Percentiles rank a stretch among this genome's conserved stretches.
Conservation (phyloP, 1,140 invertebrate species). For the Yoshiicerus persimilis region DNA sequence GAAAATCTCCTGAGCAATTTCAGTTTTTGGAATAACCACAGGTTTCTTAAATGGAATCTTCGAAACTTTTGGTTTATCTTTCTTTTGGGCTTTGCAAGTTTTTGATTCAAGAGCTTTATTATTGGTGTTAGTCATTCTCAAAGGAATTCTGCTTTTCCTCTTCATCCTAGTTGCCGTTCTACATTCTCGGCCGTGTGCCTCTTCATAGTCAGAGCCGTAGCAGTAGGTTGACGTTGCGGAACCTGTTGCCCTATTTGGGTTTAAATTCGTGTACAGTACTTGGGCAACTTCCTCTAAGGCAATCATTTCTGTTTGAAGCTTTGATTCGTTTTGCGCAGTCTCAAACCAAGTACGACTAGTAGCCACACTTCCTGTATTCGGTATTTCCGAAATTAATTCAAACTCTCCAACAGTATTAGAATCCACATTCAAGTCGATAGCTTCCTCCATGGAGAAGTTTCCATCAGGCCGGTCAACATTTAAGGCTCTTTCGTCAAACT, state of each 20-base stretch:
- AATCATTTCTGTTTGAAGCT: neutral
- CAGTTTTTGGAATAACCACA: too few species aligned
- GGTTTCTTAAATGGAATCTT: neutral
- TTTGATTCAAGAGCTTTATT: too few species aligned
- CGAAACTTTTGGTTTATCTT: neutral
- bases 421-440: neutral
- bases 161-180: neutral
- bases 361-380: neutral
- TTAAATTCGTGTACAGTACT: neutral
- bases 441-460: neutral
- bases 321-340: neutral
- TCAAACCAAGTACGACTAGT: neutral
- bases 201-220: neutral
- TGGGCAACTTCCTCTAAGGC: neutral
- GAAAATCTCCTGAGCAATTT: neutral
- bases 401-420: neutral
- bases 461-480: neutral
- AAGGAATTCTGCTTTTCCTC: neutral
- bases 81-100: too few species aligned
- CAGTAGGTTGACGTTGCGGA: neutral
- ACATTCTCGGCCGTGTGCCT: neutral
- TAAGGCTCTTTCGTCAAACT: neutral
- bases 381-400: neutral
- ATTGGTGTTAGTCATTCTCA: neutral
- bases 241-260: neutral